These are phyloP conservation scores for Lasioglossum albipes DNA, from an alignment of 1,140 invertebrate genomes.

Conservation along the genomic window DNA sequence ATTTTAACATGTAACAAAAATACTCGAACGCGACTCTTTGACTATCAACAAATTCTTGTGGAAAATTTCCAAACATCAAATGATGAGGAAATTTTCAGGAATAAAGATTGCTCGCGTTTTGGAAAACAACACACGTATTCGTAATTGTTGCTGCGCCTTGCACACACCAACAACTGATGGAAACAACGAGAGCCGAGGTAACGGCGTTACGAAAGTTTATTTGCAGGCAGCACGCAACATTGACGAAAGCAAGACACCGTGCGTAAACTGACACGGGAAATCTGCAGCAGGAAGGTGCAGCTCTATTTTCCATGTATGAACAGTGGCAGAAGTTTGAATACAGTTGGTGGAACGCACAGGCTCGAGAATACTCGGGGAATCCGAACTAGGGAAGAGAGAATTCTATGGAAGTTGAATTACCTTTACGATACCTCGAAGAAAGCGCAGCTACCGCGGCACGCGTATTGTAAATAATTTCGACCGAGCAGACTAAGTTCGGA, in stretches of 20 bases:
- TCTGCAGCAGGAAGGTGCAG: slow-evolving; percentile 5
- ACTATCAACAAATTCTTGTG: too few species aligned
- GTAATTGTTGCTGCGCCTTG: background rate
- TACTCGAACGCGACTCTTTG: too few species aligned
- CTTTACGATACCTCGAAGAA: background rate
- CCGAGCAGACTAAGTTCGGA: background rate
- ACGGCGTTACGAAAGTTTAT: slow-evolving; percentile 23
- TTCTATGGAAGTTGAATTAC: slow-evolving; percentile 23
- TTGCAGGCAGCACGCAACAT: slow-evolving; percentile 11
- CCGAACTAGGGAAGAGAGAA: background rate
- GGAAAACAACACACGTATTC: too few species aligned
- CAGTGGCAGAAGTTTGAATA: slow-evolving; percentile 18
- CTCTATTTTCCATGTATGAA: slow-evolving; percentile 24
- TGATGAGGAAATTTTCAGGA: too few species aligned
- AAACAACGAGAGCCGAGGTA: background rate
- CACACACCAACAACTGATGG: background rate
- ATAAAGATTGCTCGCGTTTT: too few species aligned
- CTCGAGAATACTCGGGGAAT: background rate
- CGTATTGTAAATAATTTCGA: background rate
- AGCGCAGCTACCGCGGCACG: background rate
- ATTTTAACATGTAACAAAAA: too few species aligned
- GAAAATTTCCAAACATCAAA: too few species aligned
- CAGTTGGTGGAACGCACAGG: background rate
- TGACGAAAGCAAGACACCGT: slow-evolving; percentile 9
- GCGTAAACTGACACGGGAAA: slow-evolving; percentile 3